Evolutionary conservation across 2,888 invertebrate genomes (phyloP).

Genomic region (Stegophylla sp.): DNA sequence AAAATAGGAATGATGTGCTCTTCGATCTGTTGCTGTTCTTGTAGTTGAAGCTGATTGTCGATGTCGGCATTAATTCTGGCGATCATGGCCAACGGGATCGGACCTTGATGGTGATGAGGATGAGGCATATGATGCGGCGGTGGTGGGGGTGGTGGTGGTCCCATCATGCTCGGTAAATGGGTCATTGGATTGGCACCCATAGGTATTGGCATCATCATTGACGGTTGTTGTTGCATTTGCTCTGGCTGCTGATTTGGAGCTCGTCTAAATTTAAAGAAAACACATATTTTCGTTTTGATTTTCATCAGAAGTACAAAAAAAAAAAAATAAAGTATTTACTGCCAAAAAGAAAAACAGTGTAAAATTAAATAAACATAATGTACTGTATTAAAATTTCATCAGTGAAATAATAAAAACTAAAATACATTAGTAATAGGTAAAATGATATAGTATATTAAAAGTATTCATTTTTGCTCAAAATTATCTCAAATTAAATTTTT

Average conservation of each 20-base stretch:
- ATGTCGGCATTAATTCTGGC: slow-evolving; percentile 64
- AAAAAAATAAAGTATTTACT: too few species aligned
- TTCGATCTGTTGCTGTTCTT: slow-evolving; percentile 65
- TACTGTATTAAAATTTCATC: too few species aligned
- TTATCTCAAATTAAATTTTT: too few species aligned
- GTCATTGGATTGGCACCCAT: slow-evolving; percentile 61
- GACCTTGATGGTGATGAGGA: slow-evolving; percentile 52
- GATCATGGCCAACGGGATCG: slow-evolving; percentile 59
- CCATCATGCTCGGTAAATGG: slow-evolving; percentile 60
- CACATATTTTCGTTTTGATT: too few species aligned
- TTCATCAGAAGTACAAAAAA: too few species aligned
- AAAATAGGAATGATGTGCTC: slow-evolving; percentile 62
- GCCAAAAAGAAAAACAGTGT: too few species aligned
- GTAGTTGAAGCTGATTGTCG: slow-evolving; percentile 61
- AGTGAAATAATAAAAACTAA: too few species aligned
- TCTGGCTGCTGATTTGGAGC: slow-evolving; percentile 66
- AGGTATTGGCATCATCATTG: slow-evolving; percentile 60
- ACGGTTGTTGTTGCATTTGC: slow-evolving; percentile 66
- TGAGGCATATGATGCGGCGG: slow-evolving; percentile 61
- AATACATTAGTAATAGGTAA: too few species aligned
- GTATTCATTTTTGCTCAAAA: too few species aligned
- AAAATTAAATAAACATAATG: too few species aligned
- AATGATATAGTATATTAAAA: too few species aligned
- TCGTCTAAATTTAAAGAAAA: slow-evolving; percentile 64
- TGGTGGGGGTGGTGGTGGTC: slow-evolving; percentile 60